Evolutionary conservation across 2,888 invertebrate species (phyloP).

Genomic region (Drosophila meridionalis): DNA sequence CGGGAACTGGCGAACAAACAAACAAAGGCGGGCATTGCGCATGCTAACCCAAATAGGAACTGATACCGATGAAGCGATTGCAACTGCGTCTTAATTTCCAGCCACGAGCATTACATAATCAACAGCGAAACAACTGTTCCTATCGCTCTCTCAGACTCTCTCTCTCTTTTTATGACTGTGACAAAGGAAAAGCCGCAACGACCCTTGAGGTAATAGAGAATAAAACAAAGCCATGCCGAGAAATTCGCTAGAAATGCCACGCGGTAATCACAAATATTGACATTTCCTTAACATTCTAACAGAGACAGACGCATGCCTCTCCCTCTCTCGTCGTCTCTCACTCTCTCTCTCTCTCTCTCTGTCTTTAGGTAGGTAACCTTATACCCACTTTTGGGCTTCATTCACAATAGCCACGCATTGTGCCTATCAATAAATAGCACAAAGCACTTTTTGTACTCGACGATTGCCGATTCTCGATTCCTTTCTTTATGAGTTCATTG

Average conservation of each 20-base stretch:
- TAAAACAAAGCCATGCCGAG: constrained; percentile 50
- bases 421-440: constrained; percentile 52
- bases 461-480: constrained; percentile 5
- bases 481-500: constrained; percentile 11
- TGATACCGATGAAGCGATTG: constrained; percentile 46
- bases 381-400: constrained; percentile 45
- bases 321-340: not conserved
- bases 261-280: constrained; percentile 78
- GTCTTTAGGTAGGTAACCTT: constrained; percentile 48
- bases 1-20: constrained; percentile 30
- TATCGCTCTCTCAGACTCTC: not conserved
- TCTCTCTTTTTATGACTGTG: constrained; percentile 37
- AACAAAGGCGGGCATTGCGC: constrained; percentile 22
- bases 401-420: constrained; percentile 52
- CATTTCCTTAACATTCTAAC: constrained; percentile 56
- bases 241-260: constrained; percentile 75
- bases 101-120: constrained; percentile 64
- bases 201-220: constrained; percentile 22
- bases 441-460: constrained; percentile 19
- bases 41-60: constrained; percentile 36
- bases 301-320: constrained; percentile 4
- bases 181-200: constrained; percentile 59
- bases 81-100: constrained; percentile 66
- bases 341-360: not conserved
- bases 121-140: constrained; percentile 20